Evolutionary conservation across 2,113 vertebrate species (phyloP), one percentile per base, ranked within the genome.

Genomic region (Archilochus colubris): DNA sequence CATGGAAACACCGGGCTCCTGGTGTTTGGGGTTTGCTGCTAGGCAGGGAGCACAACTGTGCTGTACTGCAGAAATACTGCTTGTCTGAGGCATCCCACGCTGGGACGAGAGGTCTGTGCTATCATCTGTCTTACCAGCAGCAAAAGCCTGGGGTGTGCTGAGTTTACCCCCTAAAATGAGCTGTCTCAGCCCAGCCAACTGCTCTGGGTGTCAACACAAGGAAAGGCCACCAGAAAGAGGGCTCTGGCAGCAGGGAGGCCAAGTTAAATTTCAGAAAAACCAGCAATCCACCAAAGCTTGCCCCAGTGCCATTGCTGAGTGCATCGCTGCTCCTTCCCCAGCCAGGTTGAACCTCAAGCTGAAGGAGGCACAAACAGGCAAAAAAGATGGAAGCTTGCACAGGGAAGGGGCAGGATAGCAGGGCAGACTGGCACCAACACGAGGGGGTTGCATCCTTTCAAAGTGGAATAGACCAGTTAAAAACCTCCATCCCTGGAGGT

Each of bases 161-260:
- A 4, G 33, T 87, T 57, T n/a, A 53, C 9, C 25, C 58, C 70
- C 24, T 46, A 91, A 89, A 66, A 48, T 5, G 55, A 83, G 31
- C 11, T 24, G 14, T 9, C 27, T 83, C 36, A 55, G 64, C 61
- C n/a, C 61, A 74, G 68, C 46, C 19, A 24, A 25, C 43, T 21
- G 9, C 0, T 50, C 23, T 23, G 0, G 10, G 0, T 53, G 43
- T 46, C 68, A 77, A 1, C 1, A 0, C 17, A 36, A 76, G 44
- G 15, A 25, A 36, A 31, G n/a, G 46, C 54, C 27, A 8, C 67
- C 46, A 51, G 30, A 66, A 79, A 53, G n/a, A 8, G 61, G 59
- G 55, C 76, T 51, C 10, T 43, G 61, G 59, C 44, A 68, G 54
- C 6, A 3, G 25, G 58, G 40, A 61, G 16, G 12, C 24, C 62